These are phyloP conservation scores for Sebastes nivosus DNA, from an alignment of 2,797 vertebrate species.

Conservation along the genomic window DNA sequence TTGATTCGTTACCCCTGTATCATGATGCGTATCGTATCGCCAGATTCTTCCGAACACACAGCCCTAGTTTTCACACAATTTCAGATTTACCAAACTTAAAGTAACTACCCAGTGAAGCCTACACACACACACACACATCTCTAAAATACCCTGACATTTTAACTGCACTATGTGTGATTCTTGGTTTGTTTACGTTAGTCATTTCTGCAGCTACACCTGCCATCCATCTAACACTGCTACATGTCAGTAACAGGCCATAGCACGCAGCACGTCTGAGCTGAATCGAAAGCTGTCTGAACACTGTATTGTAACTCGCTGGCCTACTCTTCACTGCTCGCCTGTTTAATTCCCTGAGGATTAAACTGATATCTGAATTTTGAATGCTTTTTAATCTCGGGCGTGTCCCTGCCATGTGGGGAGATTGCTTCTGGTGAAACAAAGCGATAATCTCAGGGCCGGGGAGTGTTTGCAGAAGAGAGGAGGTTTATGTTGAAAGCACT, in stretches of 20 bases:
- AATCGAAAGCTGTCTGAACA: background rate
- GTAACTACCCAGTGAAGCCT: background rate
- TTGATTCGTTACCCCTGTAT: too few species aligned
- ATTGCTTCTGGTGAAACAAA: slow-evolving; percentile 20
- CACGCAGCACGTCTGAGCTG: background rate
- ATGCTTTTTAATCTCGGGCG: slow-evolving; percentile 48
- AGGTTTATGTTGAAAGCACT: background rate
- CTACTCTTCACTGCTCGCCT: background rate
- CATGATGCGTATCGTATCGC: background rate
- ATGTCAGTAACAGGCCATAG: background rate
- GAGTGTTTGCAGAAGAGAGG: background rate
- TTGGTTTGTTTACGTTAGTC: background rate
- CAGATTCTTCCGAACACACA: too few species aligned
- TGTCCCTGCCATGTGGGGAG: slow-evolving; percentile 4
- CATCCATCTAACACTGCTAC: background rate
- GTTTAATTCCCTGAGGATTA: slow-evolving; percentile 55
- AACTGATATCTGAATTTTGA: slow-evolving; percentile 29
- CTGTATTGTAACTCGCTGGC: background rate
- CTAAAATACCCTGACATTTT: background rate
- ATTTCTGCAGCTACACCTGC: background rate
- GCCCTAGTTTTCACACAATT: background rate
- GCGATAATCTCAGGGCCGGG: background rate
- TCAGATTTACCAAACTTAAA: background rate
- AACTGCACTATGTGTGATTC: background rate
- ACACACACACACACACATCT: background rate